These are phyloP conservation scores for Eucera pruinosa DNA, from an alignment of 2,888 invertebrate genomes.

Conservation along the genomic window DNA sequence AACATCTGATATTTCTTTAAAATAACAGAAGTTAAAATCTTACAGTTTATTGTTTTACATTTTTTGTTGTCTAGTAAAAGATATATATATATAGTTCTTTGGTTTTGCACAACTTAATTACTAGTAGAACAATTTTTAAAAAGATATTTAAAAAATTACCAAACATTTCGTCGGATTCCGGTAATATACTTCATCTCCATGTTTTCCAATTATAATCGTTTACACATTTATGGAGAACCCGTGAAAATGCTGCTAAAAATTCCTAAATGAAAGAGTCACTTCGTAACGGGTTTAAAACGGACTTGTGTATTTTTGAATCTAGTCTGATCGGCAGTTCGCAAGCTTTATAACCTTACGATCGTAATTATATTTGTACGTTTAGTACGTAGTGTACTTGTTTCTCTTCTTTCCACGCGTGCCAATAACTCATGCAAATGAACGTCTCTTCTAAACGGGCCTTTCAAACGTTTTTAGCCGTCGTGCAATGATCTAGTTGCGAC, in stretches of 20 bases:
- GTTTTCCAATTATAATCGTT: background rate
- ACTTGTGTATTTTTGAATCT: conserved; percentile 53
- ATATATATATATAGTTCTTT: no score
- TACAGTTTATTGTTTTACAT: no score
- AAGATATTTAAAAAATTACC: no score
- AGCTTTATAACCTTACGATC: conserved; percentile 39
- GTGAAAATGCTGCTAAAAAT: background rate
- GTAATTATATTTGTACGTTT: conserved; percentile 18
- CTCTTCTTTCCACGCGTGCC: conserved; percentile 62
- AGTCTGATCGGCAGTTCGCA: conserved; percentile 39
- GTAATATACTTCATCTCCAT: background rate
- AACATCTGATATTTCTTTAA: no score
- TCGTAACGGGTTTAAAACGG: conserved; percentile 7
- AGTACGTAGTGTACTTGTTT: conserved; percentile 9
- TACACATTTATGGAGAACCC: background rate
- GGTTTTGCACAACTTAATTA: no score
- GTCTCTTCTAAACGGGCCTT: conserved; percentile 60
- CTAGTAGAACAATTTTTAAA: no score
- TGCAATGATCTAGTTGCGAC: conserved; percentile 28
- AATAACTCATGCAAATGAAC: conserved; percentile 57
- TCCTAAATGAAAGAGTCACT: background rate
- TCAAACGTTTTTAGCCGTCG: conserved; percentile 43
- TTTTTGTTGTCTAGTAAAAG: no score
- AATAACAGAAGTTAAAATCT: no score
- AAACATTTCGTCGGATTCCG: no score